Evolutionary conservation across 1,140 invertebrate species (phyloP).

Genomic region (Leptopilina boulardi): DNA sequence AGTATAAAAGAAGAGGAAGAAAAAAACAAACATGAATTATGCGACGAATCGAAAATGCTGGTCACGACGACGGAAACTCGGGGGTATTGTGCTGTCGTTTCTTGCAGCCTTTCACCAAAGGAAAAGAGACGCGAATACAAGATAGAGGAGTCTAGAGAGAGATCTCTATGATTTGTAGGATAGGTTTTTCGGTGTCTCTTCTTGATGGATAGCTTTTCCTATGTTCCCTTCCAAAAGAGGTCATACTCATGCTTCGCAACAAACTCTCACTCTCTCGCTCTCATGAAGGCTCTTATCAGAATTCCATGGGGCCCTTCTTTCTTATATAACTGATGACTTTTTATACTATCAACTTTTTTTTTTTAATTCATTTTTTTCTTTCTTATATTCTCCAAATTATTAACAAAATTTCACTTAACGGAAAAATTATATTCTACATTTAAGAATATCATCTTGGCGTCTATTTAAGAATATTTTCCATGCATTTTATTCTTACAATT

Average conservation of each 20-base stretch:
- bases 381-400: no score
- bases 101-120: slow-evolving; percentile 8
- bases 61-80: slow-evolving; percentile 57
- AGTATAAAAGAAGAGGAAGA: not conserved
- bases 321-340: not conserved
- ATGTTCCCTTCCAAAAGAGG: slow-evolving; percentile 36
- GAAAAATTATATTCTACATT: not conserved
- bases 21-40: slow-evolving; percentile 55
- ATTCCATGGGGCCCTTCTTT: not conserved
- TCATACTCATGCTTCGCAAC: slow-evolving; percentile 17
- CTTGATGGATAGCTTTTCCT: slow-evolving; percentile 55
- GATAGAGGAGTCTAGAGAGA: slow-evolving; percentile 32
- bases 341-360: not conserved
- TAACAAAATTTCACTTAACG: not conserved
- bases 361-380: not conserved
- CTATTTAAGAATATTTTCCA: no score
- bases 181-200: slow-evolving; percentile 49
- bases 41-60: slow-evolving; percentile 62
- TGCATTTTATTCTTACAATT: no score
- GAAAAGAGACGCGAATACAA: slow-evolving; percentile 11
- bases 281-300: not conserved
- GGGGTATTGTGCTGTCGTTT: slow-evolving; percentile 56
- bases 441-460: no score
- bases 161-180: slow-evolving; percentile 51
- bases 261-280: not conserved